Evolutionary conservation across 2,888 invertebrate species (phyloP).

Genomic region (Rhopalosiphum nymphaeae): DNA sequence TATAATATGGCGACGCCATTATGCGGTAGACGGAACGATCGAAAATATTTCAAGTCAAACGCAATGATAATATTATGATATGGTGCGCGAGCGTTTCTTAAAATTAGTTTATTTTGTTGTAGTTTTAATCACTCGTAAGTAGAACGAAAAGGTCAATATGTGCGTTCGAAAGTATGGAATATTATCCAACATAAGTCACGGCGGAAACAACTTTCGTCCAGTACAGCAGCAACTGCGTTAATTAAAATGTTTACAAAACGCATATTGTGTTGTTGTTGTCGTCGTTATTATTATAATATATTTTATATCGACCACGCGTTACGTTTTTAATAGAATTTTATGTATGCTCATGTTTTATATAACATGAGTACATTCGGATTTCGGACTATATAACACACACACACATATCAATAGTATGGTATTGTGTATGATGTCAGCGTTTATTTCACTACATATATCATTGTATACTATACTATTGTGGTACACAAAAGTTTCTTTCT

Average conservation of each 20-base stretch:
- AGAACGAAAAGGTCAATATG: conserved; percentile 29
- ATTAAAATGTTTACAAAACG: conserved; percentile 51
- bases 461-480: background rate
- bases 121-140: background rate
- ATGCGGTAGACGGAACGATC: background rate
- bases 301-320: background rate
- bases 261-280: background rate
- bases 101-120: background rate
- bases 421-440: background rate
- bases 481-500: background rate
- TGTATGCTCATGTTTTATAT: background rate
- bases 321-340: background rate
- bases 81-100: background rate
- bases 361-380: background rate
- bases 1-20: no score
- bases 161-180: conserved; percentile 32
- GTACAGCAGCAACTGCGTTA: background rate
- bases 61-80: background rate
- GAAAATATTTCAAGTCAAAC: background rate
- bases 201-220: conserved; percentile 46
- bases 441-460: background rate
- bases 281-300: background rate
- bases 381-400: background rate
- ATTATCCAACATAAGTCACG: conserved; percentile 46
- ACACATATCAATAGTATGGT: background rate